A percentile compares a stretch with the other conserved stretches of the same genome.
These are phyloP conservation scores for Notodonta ziczac DNA, from an alignment of 2,888 invertebrate species.

Conservation along the genomic window DNA sequence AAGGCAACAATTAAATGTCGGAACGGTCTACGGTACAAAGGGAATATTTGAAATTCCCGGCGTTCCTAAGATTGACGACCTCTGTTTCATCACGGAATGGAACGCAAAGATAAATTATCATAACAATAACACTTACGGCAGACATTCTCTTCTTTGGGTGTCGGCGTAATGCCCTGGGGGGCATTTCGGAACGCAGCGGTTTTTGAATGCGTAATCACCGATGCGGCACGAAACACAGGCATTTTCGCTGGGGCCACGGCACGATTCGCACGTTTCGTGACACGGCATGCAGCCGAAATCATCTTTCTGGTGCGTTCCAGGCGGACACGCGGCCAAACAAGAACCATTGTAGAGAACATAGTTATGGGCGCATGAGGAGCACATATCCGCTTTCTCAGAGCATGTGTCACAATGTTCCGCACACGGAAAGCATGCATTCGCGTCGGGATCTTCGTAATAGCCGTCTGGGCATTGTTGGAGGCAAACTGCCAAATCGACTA, in stretches of 20 bases:
- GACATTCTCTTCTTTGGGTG: conserved; percentile 90
- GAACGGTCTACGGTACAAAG: conserved; percentile 31
- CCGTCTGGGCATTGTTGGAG: conserved; percentile 95
- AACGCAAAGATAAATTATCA: conserved; percentile 49
- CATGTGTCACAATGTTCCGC: conserved; percentile 95
- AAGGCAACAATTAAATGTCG: conserved; percentile 33
- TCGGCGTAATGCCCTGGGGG: conserved; percentile 90
- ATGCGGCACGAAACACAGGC: conserved; percentile 92
- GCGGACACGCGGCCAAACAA: conserved; percentile 93
- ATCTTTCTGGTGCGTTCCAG: conserved; percentile 93
- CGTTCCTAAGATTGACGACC: conserved; percentile 39
- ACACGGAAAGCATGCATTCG: conserved; percentile 93
- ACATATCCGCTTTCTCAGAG: conserved; percentile 92
- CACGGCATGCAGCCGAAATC: conserved; percentile 93
- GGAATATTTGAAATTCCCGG: conserved; percentile 34
- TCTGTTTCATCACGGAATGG: conserved; percentile 41
- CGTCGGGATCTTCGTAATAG: conserved; percentile 91
- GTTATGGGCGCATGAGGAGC: conserved; percentile 94
- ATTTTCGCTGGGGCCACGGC: conserved; percentile 90
- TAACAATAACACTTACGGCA: conserved; percentile 78
- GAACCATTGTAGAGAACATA: conserved; percentile 93
- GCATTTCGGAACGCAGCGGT: conserved; percentile 89
- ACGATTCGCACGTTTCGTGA: conserved; percentile 92
- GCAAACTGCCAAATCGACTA: conserved; percentile 93
- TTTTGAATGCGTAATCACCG: conserved; percentile 89